These are phyloP conservation scores for Drusus annulatus DNA, from an alignment of 1,140 invertebrate species.

Conservation along the genomic window DNA sequence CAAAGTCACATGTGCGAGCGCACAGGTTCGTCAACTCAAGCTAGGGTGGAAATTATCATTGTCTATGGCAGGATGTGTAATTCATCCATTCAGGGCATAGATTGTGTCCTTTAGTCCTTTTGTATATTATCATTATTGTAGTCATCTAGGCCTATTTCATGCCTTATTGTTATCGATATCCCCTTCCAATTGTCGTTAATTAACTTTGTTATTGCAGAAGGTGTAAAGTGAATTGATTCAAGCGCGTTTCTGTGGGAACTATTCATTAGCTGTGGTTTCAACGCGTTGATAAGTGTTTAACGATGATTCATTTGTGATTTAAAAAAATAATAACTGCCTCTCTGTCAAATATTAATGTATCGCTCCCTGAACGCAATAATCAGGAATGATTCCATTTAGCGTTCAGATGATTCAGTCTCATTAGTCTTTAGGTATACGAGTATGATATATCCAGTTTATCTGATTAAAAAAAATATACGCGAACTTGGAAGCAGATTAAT, in stretches of 20 bases:
- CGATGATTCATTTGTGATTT: too few relatives aligned
- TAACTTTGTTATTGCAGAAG: conserved; percentile 11
- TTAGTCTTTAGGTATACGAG: too few relatives aligned
- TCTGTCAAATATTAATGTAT: too few relatives aligned
- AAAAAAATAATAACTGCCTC: too few relatives aligned
- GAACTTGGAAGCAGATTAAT: too few relatives aligned
- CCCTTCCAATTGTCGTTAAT: conserved; percentile 20
- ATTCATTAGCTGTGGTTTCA: background rate
- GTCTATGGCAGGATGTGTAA: conserved; percentile 46
- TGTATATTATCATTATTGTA: conserved; percentile 31
- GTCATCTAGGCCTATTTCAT: conserved; percentile 34
- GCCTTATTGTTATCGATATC: conserved; percentile 37
- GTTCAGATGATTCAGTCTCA: too few relatives aligned
- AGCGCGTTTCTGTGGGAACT: conserved; percentile 27
- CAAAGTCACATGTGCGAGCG: conserved; percentile 37
- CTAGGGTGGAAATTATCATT: conserved; percentile 1
- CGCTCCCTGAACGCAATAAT: too few relatives aligned
- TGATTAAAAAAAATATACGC: too few relatives aligned
- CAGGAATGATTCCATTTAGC: too few relatives aligned
- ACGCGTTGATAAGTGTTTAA: too few relatives aligned
- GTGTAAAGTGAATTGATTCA: conserved; percentile 30
- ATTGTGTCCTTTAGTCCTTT: conserved; percentile 41
- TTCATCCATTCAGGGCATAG: conserved; percentile 36
- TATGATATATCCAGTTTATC: too few relatives aligned
- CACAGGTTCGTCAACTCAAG: conserved; percentile 16